Evolutionary conservation across 2,888 invertebrate genomes (phyloP).

Genomic region (Epinotia ramella): DNA sequence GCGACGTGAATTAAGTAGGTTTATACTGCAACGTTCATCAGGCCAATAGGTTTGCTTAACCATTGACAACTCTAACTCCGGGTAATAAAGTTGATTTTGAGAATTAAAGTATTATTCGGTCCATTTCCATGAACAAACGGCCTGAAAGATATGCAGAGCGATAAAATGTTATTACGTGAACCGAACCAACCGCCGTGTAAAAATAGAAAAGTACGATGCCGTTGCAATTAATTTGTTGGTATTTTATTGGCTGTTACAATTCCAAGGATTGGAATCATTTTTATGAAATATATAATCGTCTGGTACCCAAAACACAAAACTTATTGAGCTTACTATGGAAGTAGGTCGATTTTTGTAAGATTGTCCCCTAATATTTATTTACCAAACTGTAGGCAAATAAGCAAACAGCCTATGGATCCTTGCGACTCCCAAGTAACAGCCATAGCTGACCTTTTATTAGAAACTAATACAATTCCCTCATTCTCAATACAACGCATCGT

Average conservation of each 20-base stretch:
- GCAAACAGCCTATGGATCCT: no score
- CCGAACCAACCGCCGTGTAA: slow-evolving; percentile 9
- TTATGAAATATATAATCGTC: no score
- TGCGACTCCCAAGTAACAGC: no score
- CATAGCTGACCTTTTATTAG: no score
- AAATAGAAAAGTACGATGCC: slow-evolving; percentile 23
- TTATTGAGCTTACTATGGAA: no score
- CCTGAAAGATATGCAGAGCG: slow-evolving; percentile 38
- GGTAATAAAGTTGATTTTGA: slow-evolving; percentile 7
- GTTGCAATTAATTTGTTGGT: slow-evolving; percentile 20
- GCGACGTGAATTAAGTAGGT: slow-evolving; percentile 36
- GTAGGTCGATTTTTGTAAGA: no score
- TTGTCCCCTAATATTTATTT: no score
- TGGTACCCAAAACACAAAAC: no score
- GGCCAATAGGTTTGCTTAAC: not conserved
- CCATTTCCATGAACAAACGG: slow-evolving; percentile 39
- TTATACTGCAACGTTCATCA: slow-evolving; percentile 29
- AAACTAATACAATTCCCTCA: no score
- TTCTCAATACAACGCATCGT: no score
- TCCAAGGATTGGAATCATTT: no score
- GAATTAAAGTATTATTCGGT: not conserved
- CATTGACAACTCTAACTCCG: not conserved
- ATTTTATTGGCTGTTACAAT: not conserved
- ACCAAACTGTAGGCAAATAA: no score
- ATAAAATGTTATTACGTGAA: slow-evolving; percentile 34